Evolutionary conservation across 2,797 vertebrate genomes (phyloP).

Genomic region (Poeciliopsis presidionis): DNA sequence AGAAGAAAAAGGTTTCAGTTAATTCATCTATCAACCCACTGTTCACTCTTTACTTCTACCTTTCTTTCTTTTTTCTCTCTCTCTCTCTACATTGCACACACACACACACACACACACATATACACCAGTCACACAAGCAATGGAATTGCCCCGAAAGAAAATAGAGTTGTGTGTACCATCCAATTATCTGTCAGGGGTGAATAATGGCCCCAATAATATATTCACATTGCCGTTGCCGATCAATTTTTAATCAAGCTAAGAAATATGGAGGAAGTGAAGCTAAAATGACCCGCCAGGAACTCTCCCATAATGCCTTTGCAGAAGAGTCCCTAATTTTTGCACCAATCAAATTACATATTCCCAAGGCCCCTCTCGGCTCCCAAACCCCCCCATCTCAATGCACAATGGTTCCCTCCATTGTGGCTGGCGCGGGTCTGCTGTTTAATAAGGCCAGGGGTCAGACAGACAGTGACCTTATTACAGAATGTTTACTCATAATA

Average conservation of each 20-base stretch:
- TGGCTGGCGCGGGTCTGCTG: constrained; percentile 85
- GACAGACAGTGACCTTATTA: constrained; percentile 85
- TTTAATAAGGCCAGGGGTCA: constrained; percentile 85
- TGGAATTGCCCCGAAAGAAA: constrained; percentile 96
- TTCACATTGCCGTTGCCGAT: constrained; percentile 99
- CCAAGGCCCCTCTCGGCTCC: constrained; percentile 78
- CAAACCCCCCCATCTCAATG: constrained; percentile 3
- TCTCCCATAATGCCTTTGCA: constrained; percentile 91
- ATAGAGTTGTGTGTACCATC: constrained; percentile 95
- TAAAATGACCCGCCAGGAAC: constrained; percentile 99
- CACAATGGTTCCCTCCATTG: constrained; percentile 88
- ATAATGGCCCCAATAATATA: constrained; percentile 99
- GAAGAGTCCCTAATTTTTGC: constrained; percentile 94
- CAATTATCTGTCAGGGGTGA: constrained; percentile 99
- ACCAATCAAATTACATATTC: constrained; percentile 96
- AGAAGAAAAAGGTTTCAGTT: constrained; percentile 43
- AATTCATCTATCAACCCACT: constrained; percentile 58
- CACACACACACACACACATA: constrained; percentile 35
- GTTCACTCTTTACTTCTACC: constrained; percentile 46
- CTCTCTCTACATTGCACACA: constrained; percentile 17
- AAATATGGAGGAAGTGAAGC: constrained; percentile 99
- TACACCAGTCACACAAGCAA: constrained; percentile 62
- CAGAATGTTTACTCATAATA: constrained; percentile 89
- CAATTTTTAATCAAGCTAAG: constrained; percentile 99
- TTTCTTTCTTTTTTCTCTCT: constrained; percentile 12